These are phyloP conservation scores for Agrenia bidenticulata DNA, from an alignment of 2,888 invertebrate species.

Conservation along the genomic window DNA sequence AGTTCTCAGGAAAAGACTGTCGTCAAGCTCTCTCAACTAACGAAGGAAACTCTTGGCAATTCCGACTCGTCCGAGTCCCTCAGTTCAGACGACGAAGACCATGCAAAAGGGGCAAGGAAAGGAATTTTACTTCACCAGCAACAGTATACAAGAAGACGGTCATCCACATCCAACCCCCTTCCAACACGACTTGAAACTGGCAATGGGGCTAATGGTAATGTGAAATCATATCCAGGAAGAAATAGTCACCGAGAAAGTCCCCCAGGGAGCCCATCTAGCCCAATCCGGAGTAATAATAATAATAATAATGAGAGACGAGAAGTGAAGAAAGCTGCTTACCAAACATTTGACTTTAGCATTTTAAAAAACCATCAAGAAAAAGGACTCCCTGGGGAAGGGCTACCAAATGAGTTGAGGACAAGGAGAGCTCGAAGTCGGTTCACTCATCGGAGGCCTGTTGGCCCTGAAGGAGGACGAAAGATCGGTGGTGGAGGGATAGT, in stretches of 20 bases:
- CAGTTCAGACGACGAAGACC: constrained; percentile 31
- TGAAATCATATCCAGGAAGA: neutral
- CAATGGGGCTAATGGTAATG: too few species aligned
- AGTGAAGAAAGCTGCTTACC: constrained; percentile 40
- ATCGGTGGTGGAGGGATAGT: constrained; percentile 53
- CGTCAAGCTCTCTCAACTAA: constrained; percentile 44
- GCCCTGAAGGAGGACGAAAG: constrained; percentile 51
- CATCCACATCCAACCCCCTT: constrained; percentile 12
- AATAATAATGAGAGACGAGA: neutral
- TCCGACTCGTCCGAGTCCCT: constrained; percentile 14
- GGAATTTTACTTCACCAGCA: neutral
- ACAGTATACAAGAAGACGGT: constrained; percentile 10
- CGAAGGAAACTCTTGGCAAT: constrained; percentile 27
- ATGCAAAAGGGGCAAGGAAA: neutral
- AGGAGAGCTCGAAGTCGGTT: neutral
- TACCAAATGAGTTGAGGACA: neutral
- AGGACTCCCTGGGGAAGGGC: neutral
- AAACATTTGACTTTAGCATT: constrained; percentile 51
- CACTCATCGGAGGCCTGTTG: neutral
- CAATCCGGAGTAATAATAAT: constrained; percentile 7
- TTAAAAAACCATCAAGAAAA: constrained; percentile 14
- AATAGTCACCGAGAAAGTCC: constrained; percentile 20
- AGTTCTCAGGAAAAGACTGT: constrained; percentile 42
- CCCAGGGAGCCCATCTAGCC: constrained; percentile 23
- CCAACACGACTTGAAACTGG: too few species aligned